A percentile compares a stretch with the other conserved stretches of the same genome.
These are phyloP conservation scores for Aphis craccivora DNA, from an alignment of 1,140 invertebrate species.

Conservation along the genomic window DNA sequence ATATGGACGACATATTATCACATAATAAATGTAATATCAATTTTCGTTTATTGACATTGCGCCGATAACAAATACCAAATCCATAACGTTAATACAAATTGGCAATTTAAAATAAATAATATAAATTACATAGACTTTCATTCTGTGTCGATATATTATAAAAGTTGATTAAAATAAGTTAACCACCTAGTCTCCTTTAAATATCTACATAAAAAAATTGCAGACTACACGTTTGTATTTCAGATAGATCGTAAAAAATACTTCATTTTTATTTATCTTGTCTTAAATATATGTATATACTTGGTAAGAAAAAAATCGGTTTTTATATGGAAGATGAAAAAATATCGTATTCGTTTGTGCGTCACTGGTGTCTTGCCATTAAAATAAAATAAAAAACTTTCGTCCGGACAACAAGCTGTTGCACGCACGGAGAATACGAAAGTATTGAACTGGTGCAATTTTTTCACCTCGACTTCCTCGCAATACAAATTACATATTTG, in stretches of 20 bases:
- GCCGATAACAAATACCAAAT: neutral
- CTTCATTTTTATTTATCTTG: neutral
- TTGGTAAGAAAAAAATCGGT: neutral
- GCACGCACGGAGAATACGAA: neutral
- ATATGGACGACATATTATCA: neutral
- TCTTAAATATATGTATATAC: conserved; percentile 1
- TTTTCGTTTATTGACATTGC: neutral
- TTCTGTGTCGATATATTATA: neutral
- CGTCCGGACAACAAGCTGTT: neutral
- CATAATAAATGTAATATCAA: neutral
- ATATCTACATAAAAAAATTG: neutral
- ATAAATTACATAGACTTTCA: neutral
- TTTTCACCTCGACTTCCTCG: neutral
- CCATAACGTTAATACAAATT: neutral
- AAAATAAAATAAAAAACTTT: neutral
- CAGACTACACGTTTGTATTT: neutral
- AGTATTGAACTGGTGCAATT: neutral
- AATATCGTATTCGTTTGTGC: neutral
- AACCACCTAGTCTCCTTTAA: neutral
- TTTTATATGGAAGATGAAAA: neutral
- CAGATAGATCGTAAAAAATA: neutral
- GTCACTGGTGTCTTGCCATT: neutral
- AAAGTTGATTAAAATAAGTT: conserved; percentile 1
- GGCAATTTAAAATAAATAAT: neutral
- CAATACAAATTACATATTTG: neutral